Evolutionary conservation across 1,140 invertebrate genomes (phyloP), one percentile per base, ranked within the genome.

Genomic region (Drosophila nigrodunni): DNA sequence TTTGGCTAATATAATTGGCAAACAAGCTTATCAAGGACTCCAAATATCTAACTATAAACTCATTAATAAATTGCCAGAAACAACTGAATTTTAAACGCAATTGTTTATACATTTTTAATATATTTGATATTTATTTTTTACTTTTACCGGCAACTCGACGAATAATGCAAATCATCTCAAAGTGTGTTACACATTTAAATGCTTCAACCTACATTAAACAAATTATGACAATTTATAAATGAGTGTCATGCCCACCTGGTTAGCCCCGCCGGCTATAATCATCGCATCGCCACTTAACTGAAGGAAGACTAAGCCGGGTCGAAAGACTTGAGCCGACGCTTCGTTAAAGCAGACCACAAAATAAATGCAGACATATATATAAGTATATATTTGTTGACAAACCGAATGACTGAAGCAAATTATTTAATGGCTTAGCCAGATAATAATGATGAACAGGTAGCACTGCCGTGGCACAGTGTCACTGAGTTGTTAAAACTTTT

Each of bases 161-260:
- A 46, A 78, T 60, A 15, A 83, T 69, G 77, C 67, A 83, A 83
- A 83, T 79, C 81, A 71, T 65, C 59, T 7, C 46, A 34, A 72
- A 78, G 65, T 70, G 69, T 76, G 85, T 81, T 85, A 85, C 77
- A 81, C 61, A 74, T 83, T 87, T 80, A 89, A 89, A 70, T 69
- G 66, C 69, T 76, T 79, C 81, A 81, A 75, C 85, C 85, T 80
- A 85, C 85, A 66, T 70, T 35, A 43, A 49, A 67, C 55, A 77
- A 89, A 89, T 87, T 80, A 88, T 88, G 73, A 87, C 74, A 83
- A 88, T 80, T 88, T 73, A 55, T 66, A 49, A 67, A 70, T 61
- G 54, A 83, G 52, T 83, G 59, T 73, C 44, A 71, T 54, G 41
- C 58, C 39, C 54, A 37, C 68, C 62, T 30, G 25, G 25, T 30